Evolutionary conservation across 2,888 invertebrate genomes (phyloP).

Genomic region (Ophion slaviceki): DNA sequence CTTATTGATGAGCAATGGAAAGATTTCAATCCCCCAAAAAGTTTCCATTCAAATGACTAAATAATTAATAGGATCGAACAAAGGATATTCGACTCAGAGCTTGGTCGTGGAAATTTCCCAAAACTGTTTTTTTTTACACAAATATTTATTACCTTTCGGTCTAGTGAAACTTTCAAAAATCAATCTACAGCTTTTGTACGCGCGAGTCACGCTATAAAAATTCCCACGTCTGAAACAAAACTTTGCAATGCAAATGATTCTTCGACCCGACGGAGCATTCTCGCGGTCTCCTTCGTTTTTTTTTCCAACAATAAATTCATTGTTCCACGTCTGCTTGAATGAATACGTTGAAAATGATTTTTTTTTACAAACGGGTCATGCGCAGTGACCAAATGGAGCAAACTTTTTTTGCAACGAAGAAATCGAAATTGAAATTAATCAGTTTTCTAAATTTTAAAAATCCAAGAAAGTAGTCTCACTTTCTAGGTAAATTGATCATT

Average conservation of each 20-base stretch:
- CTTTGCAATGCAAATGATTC: not conserved
- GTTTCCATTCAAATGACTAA: not conserved
- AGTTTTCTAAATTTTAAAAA: not conserved
- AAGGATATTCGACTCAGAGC: not conserved
- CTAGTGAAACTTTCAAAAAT: not conserved
- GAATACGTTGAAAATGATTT: too few species aligned
- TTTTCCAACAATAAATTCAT: not conserved
- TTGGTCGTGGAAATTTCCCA: not conserved
- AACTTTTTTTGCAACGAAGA: not conserved
- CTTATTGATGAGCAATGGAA: not conserved
- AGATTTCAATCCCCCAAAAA: not conserved
- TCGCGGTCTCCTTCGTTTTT: not conserved
- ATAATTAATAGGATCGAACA: not conserved
- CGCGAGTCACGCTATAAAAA: not conserved
- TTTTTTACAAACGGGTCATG: too few species aligned
- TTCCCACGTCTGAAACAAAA: not conserved
- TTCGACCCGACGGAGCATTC: not conserved
- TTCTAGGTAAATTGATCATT: constrained; percentile 2
- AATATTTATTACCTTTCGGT: not conserved
- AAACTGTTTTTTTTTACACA: not conserved
- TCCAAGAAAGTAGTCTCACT: not conserved
- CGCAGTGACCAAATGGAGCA: too few species aligned
- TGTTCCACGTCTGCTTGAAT: not conserved
- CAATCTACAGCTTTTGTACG: not conserved
- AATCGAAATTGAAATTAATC: not conserved